Evolutionary conservation across 2,797 vertebrate genomes (phyloP), one percentile per base, ranked within the genome.

Genomic region (Esox lucius): DNA sequence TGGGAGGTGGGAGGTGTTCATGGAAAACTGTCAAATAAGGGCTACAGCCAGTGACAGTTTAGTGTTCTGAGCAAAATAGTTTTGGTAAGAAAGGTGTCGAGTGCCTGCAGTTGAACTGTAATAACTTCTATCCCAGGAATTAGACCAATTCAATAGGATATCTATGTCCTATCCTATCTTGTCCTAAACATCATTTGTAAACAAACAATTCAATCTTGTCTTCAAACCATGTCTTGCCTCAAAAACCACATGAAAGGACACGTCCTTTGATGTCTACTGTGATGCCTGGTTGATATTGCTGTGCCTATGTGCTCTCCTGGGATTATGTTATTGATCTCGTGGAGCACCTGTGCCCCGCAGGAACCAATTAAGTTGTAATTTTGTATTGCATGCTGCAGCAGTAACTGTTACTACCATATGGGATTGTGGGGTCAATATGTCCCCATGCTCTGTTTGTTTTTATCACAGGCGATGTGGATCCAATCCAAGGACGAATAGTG

Each of bases 401-500:
- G 79, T 80, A 74, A 24, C 68, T 56, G 31, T 33, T 61, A 22
- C 65, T 33, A 26, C 6, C 12, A 2, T 46, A 46, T 69, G 68
- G 15, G 22, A 16, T 69, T 48, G 16, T 46, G 42, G 9, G 28
- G 4, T 16, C 5, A 16, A 28, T 70, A 28, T 56, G 6, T 65
- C 16, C 62, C 17, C 17, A 35, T 35, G 66, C 39, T 46, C 31
- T 11, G 4, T 5, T 3, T 35, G 15, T 33, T 9, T 66, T 39
- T 61, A 7, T 51, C 51, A 17, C 87, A 95, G 95, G 90, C 84
- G 74, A 84, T 53, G 65, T 78, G 0, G 0, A 9, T 0, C 1
- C 7, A 22, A 69, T 73, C 3, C 70, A 82, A 80, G 74, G 12
- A 0, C 93, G 95, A 0, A 94, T 96, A 59, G 90, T 96, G 16